phyloP scores from a whole-genome alignment of 2,797 vertebrate genomes.

The Sebastes oblongus region DNA sequence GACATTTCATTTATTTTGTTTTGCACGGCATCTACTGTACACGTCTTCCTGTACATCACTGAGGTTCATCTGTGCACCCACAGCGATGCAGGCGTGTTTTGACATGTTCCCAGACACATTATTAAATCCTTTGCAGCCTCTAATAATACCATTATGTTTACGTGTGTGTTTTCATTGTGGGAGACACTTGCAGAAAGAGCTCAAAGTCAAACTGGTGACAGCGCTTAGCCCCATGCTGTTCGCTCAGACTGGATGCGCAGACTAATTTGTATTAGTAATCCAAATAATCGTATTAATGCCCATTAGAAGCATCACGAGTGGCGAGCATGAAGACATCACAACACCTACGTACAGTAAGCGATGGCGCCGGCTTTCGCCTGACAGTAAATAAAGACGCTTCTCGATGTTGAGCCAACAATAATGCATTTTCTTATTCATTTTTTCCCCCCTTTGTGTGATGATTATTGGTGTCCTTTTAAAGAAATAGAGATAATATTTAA shows the following conservation, averaged over 20 bases:
- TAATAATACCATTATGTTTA: slow-evolving; percentile 71
- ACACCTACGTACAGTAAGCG: slow-evolving; percentile 77
- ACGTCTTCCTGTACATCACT: slow-evolving; percentile 11
- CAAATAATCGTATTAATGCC: slow-evolving; percentile 86
- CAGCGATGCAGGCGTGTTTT: slow-evolving; percentile 49
- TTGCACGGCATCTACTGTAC: slow-evolving; percentile 6
- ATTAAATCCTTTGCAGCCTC: slow-evolving; percentile 71
- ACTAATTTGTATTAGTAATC: slow-evolving; percentile 84
- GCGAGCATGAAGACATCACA: slow-evolving; percentile 81
- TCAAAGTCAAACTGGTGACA: slow-evolving; percentile 69
- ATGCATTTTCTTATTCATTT: slow-evolving; percentile 29
- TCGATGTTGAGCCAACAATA: slow-evolving; percentile 46
- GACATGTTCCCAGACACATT: slow-evolving; percentile 63
- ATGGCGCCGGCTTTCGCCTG: slow-evolving; percentile 37
- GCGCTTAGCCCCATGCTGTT: slow-evolving; percentile 65
- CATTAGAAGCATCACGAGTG: slow-evolving; percentile 80
- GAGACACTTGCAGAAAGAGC: slow-evolving; percentile 61
- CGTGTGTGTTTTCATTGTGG: slow-evolving; percentile 37
- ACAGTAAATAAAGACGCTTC: slow-evolving; percentile 54
- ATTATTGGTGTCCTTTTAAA: slow-evolving; percentile 43
- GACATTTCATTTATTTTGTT: slow-evolving; percentile 19
- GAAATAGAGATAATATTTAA: not conserved
- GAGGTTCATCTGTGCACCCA: slow-evolving; percentile 41
- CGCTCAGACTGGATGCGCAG: slow-evolving; percentile 70
- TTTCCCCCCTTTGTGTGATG: slow-evolving; percentile 20